Conservation (phyloP, 1,140 invertebrate species). For the Listronotus bonariensis region DNA sequence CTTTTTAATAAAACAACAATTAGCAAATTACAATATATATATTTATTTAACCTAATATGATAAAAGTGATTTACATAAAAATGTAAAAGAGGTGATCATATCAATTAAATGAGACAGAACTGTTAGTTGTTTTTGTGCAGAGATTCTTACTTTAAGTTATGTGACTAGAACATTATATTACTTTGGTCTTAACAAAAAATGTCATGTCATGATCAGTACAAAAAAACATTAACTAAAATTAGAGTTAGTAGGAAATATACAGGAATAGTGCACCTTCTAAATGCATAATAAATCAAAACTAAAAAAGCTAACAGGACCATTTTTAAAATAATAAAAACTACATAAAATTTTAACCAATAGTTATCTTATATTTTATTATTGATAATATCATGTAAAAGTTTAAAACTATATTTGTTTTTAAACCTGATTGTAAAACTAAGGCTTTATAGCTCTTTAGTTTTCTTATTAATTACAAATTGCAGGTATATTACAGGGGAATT, state of each 20-base stretch:
- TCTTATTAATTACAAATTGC: too few species aligned
- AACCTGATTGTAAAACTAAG: too few species aligned
- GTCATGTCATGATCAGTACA: slow-evolving; percentile 2
- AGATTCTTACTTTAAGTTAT: slow-evolving; percentile 13
- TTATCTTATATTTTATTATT: too few species aligned
- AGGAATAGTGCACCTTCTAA: not conserved
- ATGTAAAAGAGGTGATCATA: slow-evolving; percentile 13
- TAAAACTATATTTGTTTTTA: too few species aligned
- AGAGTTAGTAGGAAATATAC: slow-evolving; percentile 5
- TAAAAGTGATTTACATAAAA: slow-evolving; percentile 18
- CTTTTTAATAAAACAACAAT: not conserved
- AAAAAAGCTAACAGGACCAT: not conserved
- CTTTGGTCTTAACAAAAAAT: slow-evolving; percentile 15
- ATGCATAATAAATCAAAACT: not conserved
- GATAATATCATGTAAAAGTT: too few species aligned
- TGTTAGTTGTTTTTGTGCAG: not conserved
- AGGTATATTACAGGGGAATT: too few species aligned
- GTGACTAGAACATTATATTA: slow-evolving; percentile 17
- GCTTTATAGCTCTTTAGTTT: too few species aligned
- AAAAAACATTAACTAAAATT: not conserved
- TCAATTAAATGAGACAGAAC: not conserved
- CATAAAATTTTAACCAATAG: too few species aligned
- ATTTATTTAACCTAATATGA: slow-evolving; percentile 11
- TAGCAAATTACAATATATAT: slow-evolving; percentile 16
- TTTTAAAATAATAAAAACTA: too few species aligned